These are phyloP conservation scores for Sinocyclocheilus anshuiensis DNA, from an alignment of 2,113 vertebrate genomes.

Conservation along the genomic window DNA sequence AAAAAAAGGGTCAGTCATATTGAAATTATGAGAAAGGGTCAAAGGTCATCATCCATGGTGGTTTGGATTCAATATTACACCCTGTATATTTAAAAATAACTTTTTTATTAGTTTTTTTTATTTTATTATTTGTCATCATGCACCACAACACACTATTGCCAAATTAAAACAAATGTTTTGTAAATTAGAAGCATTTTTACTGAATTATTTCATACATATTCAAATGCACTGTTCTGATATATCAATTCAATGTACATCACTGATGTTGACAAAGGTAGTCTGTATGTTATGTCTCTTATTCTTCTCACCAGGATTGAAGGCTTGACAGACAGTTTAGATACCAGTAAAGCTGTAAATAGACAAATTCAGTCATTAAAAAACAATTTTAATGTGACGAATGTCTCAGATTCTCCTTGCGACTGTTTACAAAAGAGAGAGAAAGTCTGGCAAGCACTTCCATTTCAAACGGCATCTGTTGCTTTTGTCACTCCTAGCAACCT, in stretches of 20 bases:
- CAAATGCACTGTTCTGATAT: not conserved
- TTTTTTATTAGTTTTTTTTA: not conserved
- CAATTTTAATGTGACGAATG: not conserved
- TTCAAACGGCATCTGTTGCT: conserved; percentile 63
- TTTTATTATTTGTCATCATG: too few species aligned
- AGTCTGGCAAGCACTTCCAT: conserved; percentile 52
- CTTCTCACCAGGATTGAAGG: not conserved
- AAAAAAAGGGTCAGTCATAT: not conserved
- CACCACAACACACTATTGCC: not conserved
- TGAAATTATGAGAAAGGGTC: not conserved
- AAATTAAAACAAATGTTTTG: not conserved
- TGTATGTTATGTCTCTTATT: not conserved
- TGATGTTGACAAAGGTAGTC: not conserved
- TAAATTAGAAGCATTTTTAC: not conserved
- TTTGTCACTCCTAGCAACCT: conserved; percentile 67
- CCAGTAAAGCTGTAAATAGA: not conserved
- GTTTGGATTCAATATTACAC: not conserved
- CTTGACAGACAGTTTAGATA: not conserved
- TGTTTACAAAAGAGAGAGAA: conserved; percentile 48
- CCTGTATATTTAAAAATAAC: not conserved
- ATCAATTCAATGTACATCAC: not conserved
- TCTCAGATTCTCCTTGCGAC: conserved; percentile 32
- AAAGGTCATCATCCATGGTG: not conserved
- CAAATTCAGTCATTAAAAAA: not conserved
- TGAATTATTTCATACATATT: not conserved